Conservation (phyloP, 1,140 invertebrate genomes). For the Lucilia cuprina region DNA sequence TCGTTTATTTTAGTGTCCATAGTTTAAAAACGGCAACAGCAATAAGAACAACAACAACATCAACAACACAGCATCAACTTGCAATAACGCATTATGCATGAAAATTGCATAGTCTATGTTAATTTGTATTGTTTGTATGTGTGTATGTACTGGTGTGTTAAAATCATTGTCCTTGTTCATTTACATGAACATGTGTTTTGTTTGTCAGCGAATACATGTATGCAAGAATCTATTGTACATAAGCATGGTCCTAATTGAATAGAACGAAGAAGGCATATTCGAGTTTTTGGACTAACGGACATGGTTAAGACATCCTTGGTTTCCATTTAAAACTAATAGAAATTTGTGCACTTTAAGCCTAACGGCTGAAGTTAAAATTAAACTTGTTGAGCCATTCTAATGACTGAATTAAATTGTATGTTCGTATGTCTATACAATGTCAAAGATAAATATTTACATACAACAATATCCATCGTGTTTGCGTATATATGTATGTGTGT, state of each 20-base stretch:
- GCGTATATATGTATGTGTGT: not conserved
- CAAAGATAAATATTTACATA: conserved; percentile 6
- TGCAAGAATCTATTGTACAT: not conserved
- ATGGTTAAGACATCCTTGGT: too few species aligned
- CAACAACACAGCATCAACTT: not conserved
- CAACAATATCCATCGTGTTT: not conserved
- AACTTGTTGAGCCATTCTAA: too few species aligned
- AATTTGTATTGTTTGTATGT: too few species aligned
- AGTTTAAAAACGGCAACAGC: not conserved
- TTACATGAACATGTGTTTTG: conserved; percentile 18
- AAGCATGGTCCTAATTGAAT: not conserved
- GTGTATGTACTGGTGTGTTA: not conserved
- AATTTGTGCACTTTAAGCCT: too few species aligned
- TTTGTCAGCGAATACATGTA: conserved; percentile 1
- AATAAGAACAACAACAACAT: too few species aligned
- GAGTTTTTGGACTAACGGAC: too few species aligned
- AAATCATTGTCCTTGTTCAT: conserved; percentile 28
- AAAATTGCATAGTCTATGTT: not conserved
- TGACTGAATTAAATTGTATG: too few species aligned
- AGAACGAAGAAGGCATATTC: too few species aligned
- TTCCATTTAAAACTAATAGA: too few species aligned
- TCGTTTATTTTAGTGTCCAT: conserved; percentile 25
- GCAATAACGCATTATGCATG: not conserved
- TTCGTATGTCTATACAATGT: conserved; percentile 4
- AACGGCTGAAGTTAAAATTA: too few species aligned